Evolutionary conservation across 2,113 vertebrate genomes (phyloP), one percentile per base, ranked within the genome.

Genomic region (Brachyhypopomus occidentalis): DNA sequence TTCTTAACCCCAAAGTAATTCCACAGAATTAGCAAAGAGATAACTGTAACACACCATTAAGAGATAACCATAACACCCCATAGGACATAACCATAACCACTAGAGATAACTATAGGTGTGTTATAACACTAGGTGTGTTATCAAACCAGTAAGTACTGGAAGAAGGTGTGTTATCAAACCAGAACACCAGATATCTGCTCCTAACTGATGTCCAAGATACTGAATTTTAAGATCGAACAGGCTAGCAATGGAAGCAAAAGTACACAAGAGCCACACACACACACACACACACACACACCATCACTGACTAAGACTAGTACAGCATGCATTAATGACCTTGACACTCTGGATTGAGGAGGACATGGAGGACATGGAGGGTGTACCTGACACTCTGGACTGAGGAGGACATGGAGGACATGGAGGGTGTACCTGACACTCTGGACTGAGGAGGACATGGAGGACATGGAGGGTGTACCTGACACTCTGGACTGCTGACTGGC

Each of bases 401-500:
- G 30, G 3, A 30, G 30, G 30, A 30, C 30, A 30, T 3, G 30
- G 30, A 30, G 30, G 30, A 3, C 30, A 30, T 30, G 30, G 1
- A 30, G 30, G 30, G 30, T 3, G 30, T 30, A 30, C 30, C 30
- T 30, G 30, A 30, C 30, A 30, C 30, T 30, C 30, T 30, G 30
- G 30, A 30, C 30, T 30, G 30, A 30, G 30, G 3, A 30, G 30
- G 30, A 30, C 30, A 30, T 3, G 30, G 30, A 30, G 30, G 30
- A 3, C 30, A 30, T 27, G 27, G 62, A 75, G 30, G 34, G 72
- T 82, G 36, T 95, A 99, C 97, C 97, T 95, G 97, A 98, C 74
- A 97, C 92, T 94, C 95, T 98, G 78, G 97, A 99, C 87, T 99
- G 97, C 88, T 98, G 97, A 89, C 97, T 99, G 87, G 97, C 96